Evolutionary conservation across 1,140 invertebrate genomes (phyloP), one percentile per base, ranked within the genome.

Genomic region (Pristionchus pacificus): DNA sequence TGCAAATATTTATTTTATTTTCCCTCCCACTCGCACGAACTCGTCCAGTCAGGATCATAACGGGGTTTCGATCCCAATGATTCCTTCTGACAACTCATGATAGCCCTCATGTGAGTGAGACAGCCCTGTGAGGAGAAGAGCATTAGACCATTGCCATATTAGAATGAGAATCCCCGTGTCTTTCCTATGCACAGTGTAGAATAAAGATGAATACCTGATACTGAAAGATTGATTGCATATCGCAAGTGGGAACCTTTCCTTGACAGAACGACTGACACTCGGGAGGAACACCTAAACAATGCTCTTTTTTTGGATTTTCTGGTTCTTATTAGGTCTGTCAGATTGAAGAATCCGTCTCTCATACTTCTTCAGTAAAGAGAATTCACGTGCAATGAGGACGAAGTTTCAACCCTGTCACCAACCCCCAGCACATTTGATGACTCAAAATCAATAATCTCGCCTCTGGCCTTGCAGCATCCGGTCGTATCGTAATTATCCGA

Each of bases 261-360:
- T 80, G 77, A 64, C 80, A 81, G 69, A 81, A 81, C 24, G 78
- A 80, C 14, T 80, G 38, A 65, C 80, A 81, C 55, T 81, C 79
- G 27, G 68, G 30, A 10, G 74, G 65, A 27, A 81, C 78, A 28
- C 80, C 79, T 80, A 57, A 6, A 49, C 6, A 49, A n/a, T n/a
- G n/a, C n/a, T n/a, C n/a, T n/a, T n/a, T n/a, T n/a, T n/a, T n/a
- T n/a, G n/a, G n/a, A n/a, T n/a, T n/a, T n/a, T n/a, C n/a, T n/a
- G n/a, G n/a, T n/a, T n/a, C n/a, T n/a, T n/a, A n/a, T n/a, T n/a
- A 29, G 61, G n/a, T 32, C 10, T 49, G 1, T 74, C 10, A 33
- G 33, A 1, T 15, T 2, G 13, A 2, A 66, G 14, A 71, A 14
- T 30, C n/a, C n/a, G n/a, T n/a, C n/a, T n/a, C n/a, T n/a, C n/a